Evolutionary conservation across 2,888 invertebrate species (phyloP).

Genomic region (Mimas tiliae): DNA sequence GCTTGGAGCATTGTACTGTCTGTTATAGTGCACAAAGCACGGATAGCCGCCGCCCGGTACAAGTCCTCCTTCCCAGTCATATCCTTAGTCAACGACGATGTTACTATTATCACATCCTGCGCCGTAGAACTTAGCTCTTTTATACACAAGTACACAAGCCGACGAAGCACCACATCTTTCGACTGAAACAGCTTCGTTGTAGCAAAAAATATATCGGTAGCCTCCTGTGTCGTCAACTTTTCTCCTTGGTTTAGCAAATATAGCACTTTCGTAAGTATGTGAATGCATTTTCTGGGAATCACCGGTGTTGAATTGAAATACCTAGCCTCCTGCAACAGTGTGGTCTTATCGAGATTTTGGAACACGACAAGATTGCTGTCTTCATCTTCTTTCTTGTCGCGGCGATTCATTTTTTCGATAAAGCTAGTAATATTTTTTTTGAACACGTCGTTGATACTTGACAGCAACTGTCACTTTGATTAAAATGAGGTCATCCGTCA

Average conservation of each 20-base stretch:
- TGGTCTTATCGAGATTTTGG: slow-evolving; percentile 97
- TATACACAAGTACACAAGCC: slow-evolving; percentile 98
- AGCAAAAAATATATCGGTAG: slow-evolving; percentile 99
- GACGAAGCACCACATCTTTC: slow-evolving; percentile 95
- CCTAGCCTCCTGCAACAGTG: slow-evolving; percentile 98
- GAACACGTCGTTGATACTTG: slow-evolving; percentile 4
- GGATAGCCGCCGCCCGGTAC: slow-evolving; percentile 96
- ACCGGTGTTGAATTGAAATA: slow-evolving; percentile 99
- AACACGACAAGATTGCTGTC: slow-evolving; percentile 96
- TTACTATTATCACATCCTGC: slow-evolving; percentile 99
- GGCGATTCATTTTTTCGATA: slow-evolving; percentile 42
- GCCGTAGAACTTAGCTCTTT: slow-evolving; percentile 97
- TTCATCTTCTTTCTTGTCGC: slow-evolving; percentile 98
- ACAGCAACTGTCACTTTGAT: not conserved
- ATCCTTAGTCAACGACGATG: slow-evolving; percentile 97
- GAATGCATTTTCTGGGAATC: slow-evolving; percentile 97
- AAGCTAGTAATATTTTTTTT: too few relatives aligned
- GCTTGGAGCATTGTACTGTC: slow-evolving; percentile 97
- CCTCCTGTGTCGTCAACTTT: slow-evolving; percentile 95
- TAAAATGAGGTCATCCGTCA: not conserved
- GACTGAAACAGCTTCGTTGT: slow-evolving; percentile 99
- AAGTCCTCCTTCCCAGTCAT: slow-evolving; percentile 98
- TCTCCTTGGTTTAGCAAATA: slow-evolving; percentile 99
- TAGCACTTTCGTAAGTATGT: slow-evolving; percentile 97
- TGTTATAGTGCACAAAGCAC: slow-evolving; percentile 98